A percentile compares a stretch with the other conserved stretches of the same genome.
Conservation (phyloP, 2,888 invertebrate genomes). For the Trilocha varians region DNA sequence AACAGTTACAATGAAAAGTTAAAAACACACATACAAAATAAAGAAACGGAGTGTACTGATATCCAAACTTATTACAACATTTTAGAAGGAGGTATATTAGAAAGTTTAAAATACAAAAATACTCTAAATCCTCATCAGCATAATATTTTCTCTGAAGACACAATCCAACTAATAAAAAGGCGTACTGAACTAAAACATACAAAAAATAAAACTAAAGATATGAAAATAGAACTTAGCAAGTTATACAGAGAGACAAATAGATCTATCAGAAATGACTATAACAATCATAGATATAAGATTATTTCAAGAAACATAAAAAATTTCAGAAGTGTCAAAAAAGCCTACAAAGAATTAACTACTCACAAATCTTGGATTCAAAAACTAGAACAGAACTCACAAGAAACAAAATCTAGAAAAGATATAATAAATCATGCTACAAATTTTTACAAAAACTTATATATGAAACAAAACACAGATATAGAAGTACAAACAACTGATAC, state of each 20-base stretch:
- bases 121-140: neutral
- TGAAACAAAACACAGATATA: too few species aligned
- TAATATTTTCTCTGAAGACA: conserved; percentile 2
- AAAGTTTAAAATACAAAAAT: conserved; percentile 1
- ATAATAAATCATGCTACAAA: conserved; percentile 9
- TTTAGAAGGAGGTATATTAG: neutral
- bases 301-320: conserved; percentile 11
- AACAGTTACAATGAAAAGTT: neutral
- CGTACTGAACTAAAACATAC: conserved; percentile 4
- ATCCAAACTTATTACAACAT: neutral
- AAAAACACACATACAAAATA: neutral
- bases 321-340: conserved; percentile 11
- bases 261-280: conserved; percentile 8
- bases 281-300: conserved; percentile 3
- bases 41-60: neutral
- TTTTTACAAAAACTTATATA: conserved; percentile 8
- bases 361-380: conserved; percentile 7
- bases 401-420: conserved; percentile 10
- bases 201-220: conserved; percentile 7
- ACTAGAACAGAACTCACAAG: conserved; percentile 2
- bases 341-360: conserved; percentile 8
- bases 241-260: conserved; percentile 5
- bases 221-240: conserved; percentile 7
- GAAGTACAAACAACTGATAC: neutral
- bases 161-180: conserved; percentile 2